phyloP scores from a whole-genome alignment of 2,797 vertebrate genomes.

The Menidia menidia region DNA sequence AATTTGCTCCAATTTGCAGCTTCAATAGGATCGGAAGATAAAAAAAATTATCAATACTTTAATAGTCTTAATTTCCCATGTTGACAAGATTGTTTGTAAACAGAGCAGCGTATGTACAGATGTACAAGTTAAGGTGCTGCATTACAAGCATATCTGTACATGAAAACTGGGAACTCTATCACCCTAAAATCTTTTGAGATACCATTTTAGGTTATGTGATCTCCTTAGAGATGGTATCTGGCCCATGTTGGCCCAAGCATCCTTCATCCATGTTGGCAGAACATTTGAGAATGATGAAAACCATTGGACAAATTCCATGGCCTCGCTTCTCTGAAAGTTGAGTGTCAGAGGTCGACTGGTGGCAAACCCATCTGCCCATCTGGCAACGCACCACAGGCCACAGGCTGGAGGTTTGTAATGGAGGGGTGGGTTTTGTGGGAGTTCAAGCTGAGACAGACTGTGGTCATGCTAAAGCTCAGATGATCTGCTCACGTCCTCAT shows the following conservation, averaged over 20 bases:
- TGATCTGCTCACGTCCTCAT: constrained; percentile 26
- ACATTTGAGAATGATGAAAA: constrained; percentile 65
- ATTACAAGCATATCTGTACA: too few species aligned
- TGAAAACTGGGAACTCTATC: background rate
- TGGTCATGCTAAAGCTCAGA: constrained; percentile 34
- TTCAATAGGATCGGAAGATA: constrained; percentile 32
- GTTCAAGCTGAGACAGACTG: constrained; percentile 47
- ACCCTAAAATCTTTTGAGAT: constrained; percentile 28
- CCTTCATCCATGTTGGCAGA: constrained; percentile 59
- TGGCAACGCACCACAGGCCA: constrained; percentile 51
- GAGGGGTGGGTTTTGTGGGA: constrained; percentile 58
- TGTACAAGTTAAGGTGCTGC: background rate
- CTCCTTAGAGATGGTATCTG: constrained; percentile 59
- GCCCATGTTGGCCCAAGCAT: constrained; percentile 41
- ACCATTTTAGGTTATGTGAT: constrained; percentile 41
- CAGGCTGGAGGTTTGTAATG: constrained; percentile 46
- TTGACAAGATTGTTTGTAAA: constrained; percentile 6
- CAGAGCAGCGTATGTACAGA: constrained; percentile 2
- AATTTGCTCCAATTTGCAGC: constrained; percentile 48
- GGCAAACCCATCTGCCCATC: constrained; percentile 65
- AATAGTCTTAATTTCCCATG: constrained; percentile 8
- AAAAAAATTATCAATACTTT: constrained; percentile 14
- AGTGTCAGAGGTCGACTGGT: constrained; percentile 67
- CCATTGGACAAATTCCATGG: constrained; percentile 63
- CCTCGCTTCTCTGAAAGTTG: constrained; percentile 59